phyloP scores from a whole-genome alignment of 92 coral and sea anemone genomes.

The Pocillopora grandis region DNA sequence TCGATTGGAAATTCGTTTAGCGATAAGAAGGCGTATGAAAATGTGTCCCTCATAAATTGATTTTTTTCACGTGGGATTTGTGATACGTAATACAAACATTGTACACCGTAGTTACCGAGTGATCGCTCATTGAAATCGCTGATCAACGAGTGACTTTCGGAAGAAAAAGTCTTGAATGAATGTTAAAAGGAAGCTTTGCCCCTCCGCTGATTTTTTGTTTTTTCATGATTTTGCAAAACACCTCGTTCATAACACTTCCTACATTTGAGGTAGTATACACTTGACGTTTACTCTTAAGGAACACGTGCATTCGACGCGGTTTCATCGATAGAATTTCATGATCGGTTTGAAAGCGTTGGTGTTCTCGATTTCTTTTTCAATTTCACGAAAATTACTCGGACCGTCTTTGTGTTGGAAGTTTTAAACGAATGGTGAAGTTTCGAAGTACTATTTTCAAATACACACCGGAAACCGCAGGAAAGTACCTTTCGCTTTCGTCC shows the following conservation, averaged over 20 bases:
- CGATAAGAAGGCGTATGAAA: background rate
- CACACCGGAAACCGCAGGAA: slow-evolving; percentile 36
- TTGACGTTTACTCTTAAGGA: background rate
- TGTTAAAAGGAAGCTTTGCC: slow-evolving; percentile 1
- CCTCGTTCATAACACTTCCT: background rate
- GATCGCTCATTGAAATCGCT: background rate
- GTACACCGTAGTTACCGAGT: background rate
- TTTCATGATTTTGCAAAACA: background rate
- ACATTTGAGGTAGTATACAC: background rate
- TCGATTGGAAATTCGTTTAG: slow-evolving; percentile 10
- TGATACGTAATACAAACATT: slow-evolving; percentile 17
- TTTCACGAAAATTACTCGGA: no score
- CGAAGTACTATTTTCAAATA: background rate
- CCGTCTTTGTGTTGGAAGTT: background rate
- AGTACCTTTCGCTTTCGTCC: background rate
- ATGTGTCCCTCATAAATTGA: background rate
- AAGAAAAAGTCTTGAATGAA: slow-evolving; percentile 1
- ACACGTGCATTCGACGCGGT: slow-evolving; percentile 43
- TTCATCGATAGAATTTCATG: background rate
- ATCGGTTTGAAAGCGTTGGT: background rate
- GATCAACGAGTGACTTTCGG: background rate
- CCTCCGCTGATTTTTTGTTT: slow-evolving; percentile 12
- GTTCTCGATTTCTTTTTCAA: background rate
- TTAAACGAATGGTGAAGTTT: background rate
- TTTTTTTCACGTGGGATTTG: slow-evolving; percentile 18